Conservation (phyloP, 2,113 vertebrate species). For the Hoplias malabaricus region DNA sequence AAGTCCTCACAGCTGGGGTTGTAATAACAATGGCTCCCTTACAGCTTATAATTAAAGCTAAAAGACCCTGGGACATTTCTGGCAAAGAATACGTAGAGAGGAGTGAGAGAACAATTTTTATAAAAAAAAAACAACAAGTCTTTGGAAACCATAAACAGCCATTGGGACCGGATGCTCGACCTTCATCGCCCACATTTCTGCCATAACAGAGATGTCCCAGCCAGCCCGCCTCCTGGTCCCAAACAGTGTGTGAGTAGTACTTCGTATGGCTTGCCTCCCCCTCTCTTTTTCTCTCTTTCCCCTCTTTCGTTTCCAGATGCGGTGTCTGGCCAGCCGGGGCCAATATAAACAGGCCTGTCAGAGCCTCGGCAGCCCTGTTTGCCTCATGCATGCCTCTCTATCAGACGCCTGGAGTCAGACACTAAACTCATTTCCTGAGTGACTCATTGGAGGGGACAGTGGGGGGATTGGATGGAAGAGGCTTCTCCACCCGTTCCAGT, state of each 20-base stretch:
- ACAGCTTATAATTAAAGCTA: slow-evolving; percentile 13
- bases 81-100: slow-evolving; percentile 9
- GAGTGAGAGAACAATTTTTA: not conserved
- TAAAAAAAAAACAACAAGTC: slow-evolving; percentile 7
- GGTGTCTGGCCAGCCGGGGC: slow-evolving; percentile 51
- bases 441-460: slow-evolving; percentile 45
- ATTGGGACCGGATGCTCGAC: slow-evolving; percentile 45
- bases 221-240: slow-evolving; percentile 16
- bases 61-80: not conserved
- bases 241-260: slow-evolving; percentile 42
- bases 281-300: slow-evolving; percentile 4
- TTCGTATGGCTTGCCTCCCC: slow-evolving; percentile 38
- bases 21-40: not conserved
- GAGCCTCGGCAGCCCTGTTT: slow-evolving; percentile 38
- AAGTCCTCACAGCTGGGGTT: slow-evolving; percentile 26
- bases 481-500: not conserved
- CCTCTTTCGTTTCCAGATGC: slow-evolving; percentile 54
- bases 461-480: slow-evolving; percentile 18
- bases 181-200: slow-evolving; percentile 56
- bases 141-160: slow-evolving; percentile 43
- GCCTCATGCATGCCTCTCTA: slow-evolving; percentile 46
- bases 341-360: slow-evolving; percentile 59
- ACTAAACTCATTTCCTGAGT: slow-evolving; percentile 61
- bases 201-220: slow-evolving; percentile 50
- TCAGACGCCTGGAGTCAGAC: slow-evolving; percentile 57